A percentile compares a stretch with the other conserved stretches of the same genome.
Evolutionary conservation across 2,113 vertebrate species (phyloP).

Genomic region (Capreolus pygargus): DNA sequence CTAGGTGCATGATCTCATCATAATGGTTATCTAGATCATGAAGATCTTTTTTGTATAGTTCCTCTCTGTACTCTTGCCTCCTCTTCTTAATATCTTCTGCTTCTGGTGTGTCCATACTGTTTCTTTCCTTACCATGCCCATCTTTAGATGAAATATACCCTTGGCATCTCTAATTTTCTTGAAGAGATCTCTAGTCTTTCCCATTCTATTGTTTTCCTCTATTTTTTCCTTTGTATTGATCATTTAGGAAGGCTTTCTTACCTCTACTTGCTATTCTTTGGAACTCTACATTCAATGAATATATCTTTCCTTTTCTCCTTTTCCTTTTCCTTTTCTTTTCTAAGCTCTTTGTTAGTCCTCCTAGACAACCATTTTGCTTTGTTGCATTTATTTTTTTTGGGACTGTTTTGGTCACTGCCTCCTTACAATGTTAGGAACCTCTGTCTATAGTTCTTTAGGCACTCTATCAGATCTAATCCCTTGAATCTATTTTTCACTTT

Average conservation of each 20-base stretch:
- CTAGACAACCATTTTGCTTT: not conserved
- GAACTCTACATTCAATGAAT: not conserved
- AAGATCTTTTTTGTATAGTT: not conserved
- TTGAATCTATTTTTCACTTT: not conserved
- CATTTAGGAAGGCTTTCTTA: not conserved
- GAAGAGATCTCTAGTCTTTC: not conserved
- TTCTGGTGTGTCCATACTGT: not conserved
- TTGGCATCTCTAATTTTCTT: not conserved
- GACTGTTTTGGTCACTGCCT: not conserved
- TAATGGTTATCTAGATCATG: not conserved
- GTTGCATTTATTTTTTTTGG: not conserved
- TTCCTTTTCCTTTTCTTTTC: not conserved
- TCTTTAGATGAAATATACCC: not conserved
- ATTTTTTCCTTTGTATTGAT: not conserved
- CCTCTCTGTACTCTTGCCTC: not conserved
- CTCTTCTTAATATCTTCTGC: not conserved
- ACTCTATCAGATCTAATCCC: not conserved
- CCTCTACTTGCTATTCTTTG: not conserved
- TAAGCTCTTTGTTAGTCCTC: not conserved
- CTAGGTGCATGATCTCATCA: not conserved
- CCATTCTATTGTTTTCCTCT: not conserved
- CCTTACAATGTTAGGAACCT: not conserved
- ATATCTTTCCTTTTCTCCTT: not conserved
- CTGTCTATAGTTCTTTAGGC: not conserved
- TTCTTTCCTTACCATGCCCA: not conserved